Percentiles rank a stretch among this genome's conserved stretches.
phyloP scores from a whole-genome alignment of 1,140 invertebrate genomes.

The Procambarus clarkii region DNA sequence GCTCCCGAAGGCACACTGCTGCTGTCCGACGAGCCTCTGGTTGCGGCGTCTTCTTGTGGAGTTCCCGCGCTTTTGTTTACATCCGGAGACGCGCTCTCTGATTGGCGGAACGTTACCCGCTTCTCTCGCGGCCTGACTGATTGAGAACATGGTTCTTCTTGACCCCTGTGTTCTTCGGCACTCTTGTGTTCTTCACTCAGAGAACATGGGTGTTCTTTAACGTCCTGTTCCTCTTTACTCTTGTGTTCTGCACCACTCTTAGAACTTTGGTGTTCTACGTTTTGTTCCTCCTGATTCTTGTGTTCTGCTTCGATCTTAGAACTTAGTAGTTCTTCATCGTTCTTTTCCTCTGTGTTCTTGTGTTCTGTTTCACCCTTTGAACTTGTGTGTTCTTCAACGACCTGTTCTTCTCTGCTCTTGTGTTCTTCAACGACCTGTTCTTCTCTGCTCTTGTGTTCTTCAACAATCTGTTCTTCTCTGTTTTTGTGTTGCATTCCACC shows the following conservation, averaged over 20 bases:
- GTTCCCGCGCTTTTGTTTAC: neutral
- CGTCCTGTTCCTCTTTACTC: neutral
- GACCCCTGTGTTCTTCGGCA: no score
- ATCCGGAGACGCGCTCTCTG: neutral
- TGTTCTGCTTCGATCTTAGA: neutral
- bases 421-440: neutral
- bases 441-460: neutral
- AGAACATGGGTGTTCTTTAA: no score
- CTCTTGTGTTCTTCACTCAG: no score
- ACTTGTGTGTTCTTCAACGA: neutral
- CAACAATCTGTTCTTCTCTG: no score
- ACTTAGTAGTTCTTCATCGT: neutral
- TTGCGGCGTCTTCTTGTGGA: neutral
- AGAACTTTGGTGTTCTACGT: neutral
- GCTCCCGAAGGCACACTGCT: neutral
- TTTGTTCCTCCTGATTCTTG: neutral
- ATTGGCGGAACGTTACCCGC: neutral
- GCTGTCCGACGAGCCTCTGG: neutral
- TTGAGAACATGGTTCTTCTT: neutral
- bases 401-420: neutral
- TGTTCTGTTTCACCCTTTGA: neutral
- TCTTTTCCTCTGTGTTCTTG: neutral
- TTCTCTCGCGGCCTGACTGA: neutral
- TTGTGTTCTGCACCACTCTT: neutral
- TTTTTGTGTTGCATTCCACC: no score